phyloP scores from a whole-genome alignment of 2,113 vertebrate genomes.

The Albula glossodonta region DNA sequence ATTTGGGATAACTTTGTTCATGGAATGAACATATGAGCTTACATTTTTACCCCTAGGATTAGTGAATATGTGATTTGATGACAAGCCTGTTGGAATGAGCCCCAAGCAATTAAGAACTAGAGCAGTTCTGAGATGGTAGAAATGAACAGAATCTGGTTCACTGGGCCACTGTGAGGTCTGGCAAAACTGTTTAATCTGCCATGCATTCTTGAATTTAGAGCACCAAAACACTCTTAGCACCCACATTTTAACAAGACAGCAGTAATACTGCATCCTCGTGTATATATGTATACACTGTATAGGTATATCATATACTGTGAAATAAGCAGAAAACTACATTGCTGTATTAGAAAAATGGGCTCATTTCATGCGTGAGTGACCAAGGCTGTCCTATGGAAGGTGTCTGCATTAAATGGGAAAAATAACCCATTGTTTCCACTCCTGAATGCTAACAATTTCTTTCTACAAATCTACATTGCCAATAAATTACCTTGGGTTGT shows the following conservation, averaged over 20 bases:
- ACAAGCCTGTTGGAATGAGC: background rate
- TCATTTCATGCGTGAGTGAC: background rate
- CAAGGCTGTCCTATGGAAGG: background rate
- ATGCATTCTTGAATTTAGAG: background rate
- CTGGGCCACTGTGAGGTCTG: background rate
- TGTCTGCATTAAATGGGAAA: slow-evolving; percentile 9
- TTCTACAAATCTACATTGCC: slow-evolving; percentile 33
- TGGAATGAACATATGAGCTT: too few species aligned
- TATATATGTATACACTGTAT: background rate
- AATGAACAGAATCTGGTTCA: slow-evolving; percentile 13
- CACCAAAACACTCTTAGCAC: background rate
- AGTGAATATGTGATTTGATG: background rate
- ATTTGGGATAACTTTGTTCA: too few species aligned
- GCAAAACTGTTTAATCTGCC: background rate
- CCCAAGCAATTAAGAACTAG: background rate
- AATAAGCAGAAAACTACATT: too few species aligned
- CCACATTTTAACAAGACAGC: background rate
- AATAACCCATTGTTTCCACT: slow-evolving; percentile 40
- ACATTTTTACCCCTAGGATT: background rate
- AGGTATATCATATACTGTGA: too few species aligned
- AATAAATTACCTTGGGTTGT: slow-evolving; percentile 25
- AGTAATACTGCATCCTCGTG: background rate
- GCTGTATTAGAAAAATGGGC: too few species aligned
- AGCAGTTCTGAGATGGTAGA: background rate
- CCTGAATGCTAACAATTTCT: slow-evolving; percentile 37